Base-by-base conservation (phyloP, 2,888 invertebrate species). In the Stenoptilia bipunctidactyla region DNA sequence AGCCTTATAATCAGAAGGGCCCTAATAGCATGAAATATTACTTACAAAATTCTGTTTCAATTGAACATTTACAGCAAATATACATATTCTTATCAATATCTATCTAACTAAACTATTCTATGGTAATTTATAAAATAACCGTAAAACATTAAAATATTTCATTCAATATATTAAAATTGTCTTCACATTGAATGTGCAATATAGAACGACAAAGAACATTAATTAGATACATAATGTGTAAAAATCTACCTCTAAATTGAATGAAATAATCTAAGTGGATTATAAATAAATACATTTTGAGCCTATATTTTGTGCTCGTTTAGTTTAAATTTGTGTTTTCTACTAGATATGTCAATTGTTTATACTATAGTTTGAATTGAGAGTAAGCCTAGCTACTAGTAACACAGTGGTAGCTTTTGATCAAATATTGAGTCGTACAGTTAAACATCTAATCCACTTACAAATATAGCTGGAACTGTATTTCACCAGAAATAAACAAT, bases 281-380 rank as follows among this genome's bases (percentile, higher is more conserved):
- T 12, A 12, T 30, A 13, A 53, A 52, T 58, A 60, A 53, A 58
- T 61, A 64, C 52, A 59, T 55, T 76, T 77, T 77, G 80, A 76
- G 79, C 74, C 76, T 67, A 57, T 46, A 43, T 42, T 74, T 80
- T 82, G 82, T 76, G 80, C 75, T 77, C 69, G 2, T 48, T 53
- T 61, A 46, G 53, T 53, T 59, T n/a, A n/a, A n/a, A n/a, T 63
- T 71, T 68, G 70, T 70, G 67, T 61, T 57, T 49, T 55, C 65
- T 68, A 66, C 51, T 55, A 57, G 79, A 82, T 82, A 82, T 80
- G 82, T 82, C 55, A 46, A 73, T 79, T 79, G 75, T 72, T 73
- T 70, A 70, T 65, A 65, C 62, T 64, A 63, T 61, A 49, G 43
- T 48, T n/a, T 52, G 53, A 30, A 30, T 30, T n/a, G 12, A n/a